Evolutionary conservation across 2,113 vertebrate genomes (phyloP).

Genomic region (Pachycephala philippinensis): DNA sequence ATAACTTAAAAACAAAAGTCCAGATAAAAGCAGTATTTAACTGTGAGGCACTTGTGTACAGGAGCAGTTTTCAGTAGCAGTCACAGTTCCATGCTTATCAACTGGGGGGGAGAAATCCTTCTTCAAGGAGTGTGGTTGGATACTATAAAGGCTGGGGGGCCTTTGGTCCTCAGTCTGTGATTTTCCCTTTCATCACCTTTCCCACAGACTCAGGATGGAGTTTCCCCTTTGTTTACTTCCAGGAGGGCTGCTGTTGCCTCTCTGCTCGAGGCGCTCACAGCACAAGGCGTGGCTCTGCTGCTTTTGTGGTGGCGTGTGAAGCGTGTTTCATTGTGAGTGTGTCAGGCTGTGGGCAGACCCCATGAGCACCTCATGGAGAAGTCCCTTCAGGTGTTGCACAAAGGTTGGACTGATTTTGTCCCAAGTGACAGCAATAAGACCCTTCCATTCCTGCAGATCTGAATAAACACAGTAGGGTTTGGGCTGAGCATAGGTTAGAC

Average conservation of each 20-base stretch:
- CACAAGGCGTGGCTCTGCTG: neutral
- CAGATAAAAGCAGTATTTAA: neutral
- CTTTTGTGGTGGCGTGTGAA: neutral
- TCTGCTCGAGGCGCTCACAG: neutral
- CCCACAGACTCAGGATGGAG: neutral
- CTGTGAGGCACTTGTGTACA: neutral
- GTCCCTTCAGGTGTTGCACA: neutral
- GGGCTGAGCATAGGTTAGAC: neutral
- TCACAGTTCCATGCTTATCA: neutral
- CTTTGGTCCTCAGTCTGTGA: neutral
- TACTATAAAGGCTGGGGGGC: neutral
- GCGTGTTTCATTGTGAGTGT: neutral
- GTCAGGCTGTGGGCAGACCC: neutral
- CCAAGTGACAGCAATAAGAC: neutral
- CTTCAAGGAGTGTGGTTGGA: neutral
- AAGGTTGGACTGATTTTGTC: neutral
- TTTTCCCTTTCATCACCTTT: neutral
- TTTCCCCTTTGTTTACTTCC: neutral
- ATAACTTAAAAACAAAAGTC: neutral
- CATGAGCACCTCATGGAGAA: rapidly evolving
- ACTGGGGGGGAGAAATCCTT: neutral
- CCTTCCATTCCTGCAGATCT: neutral
- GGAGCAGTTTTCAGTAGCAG: neutral
- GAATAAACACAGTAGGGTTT: neutral
- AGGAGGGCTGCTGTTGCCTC: neutral